These are phyloP conservation scores for Sceliomorpha sp. DNA, from an alignment of 2,888 invertebrate genomes.

Conservation along the genomic window DNA sequence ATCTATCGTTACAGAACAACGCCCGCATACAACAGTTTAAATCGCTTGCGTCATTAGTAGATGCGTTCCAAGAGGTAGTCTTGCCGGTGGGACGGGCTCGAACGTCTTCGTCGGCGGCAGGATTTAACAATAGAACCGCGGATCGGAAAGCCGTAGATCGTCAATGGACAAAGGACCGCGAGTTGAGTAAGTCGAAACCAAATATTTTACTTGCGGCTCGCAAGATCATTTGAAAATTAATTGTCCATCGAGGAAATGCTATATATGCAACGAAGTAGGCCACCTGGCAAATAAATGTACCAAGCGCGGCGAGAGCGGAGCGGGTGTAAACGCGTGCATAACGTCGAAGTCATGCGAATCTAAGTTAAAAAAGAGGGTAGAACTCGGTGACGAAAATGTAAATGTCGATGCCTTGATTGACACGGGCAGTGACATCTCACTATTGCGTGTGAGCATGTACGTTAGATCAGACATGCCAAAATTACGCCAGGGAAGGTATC, in stretches of 20 bases:
- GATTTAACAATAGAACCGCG: not conserved
- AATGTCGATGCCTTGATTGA: no score
- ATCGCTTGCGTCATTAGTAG: conserved; percentile 20
- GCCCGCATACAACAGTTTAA: conserved; percentile 46
- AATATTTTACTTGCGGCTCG: conserved; percentile 8
- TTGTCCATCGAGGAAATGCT: conserved; percentile 12
- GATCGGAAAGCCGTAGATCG: conserved; percentile 18
- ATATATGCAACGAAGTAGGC: not conserved
- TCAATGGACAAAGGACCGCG: not conserved
- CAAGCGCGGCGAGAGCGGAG: not conserved
- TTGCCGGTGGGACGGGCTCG: conserved; percentile 2
- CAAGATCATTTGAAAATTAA: not conserved
- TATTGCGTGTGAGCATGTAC: not conserved
- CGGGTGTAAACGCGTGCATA: not conserved
- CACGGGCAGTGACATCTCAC: no score
- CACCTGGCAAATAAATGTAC: conserved; percentile 2
- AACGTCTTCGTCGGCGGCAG: no score
- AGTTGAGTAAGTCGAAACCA: conserved; percentile 1
- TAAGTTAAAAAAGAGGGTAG: not conserved
- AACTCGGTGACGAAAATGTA: not conserved
- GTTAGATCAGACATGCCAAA: not conserved
- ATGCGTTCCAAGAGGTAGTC: conserved; percentile 43
- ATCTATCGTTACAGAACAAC: conserved; percentile 32
- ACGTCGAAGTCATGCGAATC: not conserved
- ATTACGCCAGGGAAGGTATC: conserved; percentile 1